Percentiles rank a stretch among this genome's conserved stretches.
phyloP scores from a whole-genome alignment of 2,113 vertebrate genomes.

The Alexandromys fortis region DNA sequence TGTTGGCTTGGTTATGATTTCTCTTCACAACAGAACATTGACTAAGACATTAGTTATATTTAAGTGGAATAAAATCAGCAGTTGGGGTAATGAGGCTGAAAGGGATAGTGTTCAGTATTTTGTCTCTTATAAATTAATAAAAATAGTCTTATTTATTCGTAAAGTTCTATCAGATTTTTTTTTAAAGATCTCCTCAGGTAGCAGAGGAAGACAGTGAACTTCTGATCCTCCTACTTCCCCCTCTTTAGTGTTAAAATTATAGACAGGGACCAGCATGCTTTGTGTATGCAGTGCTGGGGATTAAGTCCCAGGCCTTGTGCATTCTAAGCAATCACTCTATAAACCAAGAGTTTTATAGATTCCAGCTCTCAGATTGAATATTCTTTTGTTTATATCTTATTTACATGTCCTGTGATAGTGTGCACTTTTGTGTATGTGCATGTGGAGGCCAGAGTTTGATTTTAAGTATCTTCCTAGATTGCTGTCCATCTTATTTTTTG shows the following conservation, averaged over 20 bases:
- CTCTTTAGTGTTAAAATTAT: background rate
- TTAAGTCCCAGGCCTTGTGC: background rate
- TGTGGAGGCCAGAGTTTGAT: background rate
- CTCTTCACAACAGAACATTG: background rate
- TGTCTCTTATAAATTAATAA: constrained; percentile 47
- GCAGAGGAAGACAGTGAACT: background rate
- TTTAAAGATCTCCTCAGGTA: background rate
- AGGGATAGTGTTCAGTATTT: constrained; percentile 51
- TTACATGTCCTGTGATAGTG: background rate
- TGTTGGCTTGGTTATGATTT: background rate
- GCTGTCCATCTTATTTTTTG: background rate
- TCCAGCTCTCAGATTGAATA: background rate
- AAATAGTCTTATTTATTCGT: constrained; percentile 46
- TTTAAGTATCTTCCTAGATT: background rate
- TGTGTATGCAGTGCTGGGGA: background rate
- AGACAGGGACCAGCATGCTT: background rate
- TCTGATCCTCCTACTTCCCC: too few relatives aligned
- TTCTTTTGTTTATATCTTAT: background rate
- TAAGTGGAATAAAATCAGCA: constrained; percentile 50
- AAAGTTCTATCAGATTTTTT: background rate
- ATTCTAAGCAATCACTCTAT: background rate
- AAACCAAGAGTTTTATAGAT: background rate
- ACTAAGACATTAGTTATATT: background rate
- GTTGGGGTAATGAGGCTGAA: background rate
- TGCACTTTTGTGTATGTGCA: background rate